These are phyloP conservation scores for Dryocosmus kuriphilus DNA, from an alignment of 2,888 invertebrate species.

Conservation along the genomic window DNA sequence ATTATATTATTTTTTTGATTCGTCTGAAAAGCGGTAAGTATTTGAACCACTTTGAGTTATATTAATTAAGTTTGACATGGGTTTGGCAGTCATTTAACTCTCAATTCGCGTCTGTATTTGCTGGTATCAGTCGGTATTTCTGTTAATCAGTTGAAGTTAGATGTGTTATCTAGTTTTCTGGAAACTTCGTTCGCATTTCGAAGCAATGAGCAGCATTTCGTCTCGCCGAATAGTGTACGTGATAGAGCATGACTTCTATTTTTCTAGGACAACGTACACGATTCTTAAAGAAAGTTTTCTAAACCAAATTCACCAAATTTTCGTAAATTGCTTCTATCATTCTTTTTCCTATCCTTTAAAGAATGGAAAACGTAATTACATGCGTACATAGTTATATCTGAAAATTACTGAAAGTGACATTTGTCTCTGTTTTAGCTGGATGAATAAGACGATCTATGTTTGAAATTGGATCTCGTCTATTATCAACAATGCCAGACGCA, in stretches of 20 bases:
- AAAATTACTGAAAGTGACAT: too few species aligned
- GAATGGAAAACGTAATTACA: neutral
- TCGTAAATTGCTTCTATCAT: neutral
- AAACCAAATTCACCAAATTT: neutral
- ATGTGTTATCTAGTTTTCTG: too few species aligned
- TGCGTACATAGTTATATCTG: too few species aligned
- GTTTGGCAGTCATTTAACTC: neutral
- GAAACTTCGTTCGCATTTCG: too few species aligned
- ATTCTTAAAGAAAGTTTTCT: neutral
- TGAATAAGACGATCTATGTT: constrained; percentile 58
- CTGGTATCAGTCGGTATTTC: neutral
- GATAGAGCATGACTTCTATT: constrained; percentile 27
- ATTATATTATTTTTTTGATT: neutral
- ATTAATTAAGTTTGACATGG: neutral
- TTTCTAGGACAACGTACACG: constrained; percentile 23
- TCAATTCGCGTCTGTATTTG: neutral
- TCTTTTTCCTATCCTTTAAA: neutral
- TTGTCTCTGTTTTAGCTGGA: constrained; percentile 49
- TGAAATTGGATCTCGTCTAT: constrained; percentile 79
- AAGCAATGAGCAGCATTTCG: too few species aligned
- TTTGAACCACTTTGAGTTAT: too few species aligned
- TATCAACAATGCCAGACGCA: constrained; percentile 79
- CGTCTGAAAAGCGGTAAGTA: neutral
- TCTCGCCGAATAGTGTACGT: constrained; percentile 2
- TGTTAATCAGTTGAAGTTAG: too few species aligned